Base-by-base conservation (phyloP, 2,113 vertebrate species). In the Ginglymostoma cirratum region DNA sequence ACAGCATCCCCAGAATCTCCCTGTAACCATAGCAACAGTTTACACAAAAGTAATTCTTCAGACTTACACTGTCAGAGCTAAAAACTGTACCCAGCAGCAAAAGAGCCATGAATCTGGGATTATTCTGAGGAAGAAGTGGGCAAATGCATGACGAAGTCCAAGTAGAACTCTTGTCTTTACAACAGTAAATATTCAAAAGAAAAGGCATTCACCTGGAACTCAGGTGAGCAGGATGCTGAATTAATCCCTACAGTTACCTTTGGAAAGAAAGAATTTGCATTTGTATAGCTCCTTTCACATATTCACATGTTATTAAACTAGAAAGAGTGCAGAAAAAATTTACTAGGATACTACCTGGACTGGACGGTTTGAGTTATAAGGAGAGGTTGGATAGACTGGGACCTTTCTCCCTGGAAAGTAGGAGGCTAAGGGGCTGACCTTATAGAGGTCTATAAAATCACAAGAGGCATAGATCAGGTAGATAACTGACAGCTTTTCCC, bases 1-100 rank as follows among this genome's bases (percentile, higher is more conserved):
- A 96, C 96, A 96, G 97, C 97, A 52, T 98, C 98, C 96, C 98
- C 98, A 95, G 98, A 96, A 76, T 99, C 98, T 15, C 99, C 99
- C 99, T 99, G 96, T 89, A 97, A 96, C n/a, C 38, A 66, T 0
- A 66, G 61, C 1, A 45, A 19, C n/a, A n/a, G 55, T n/a, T 66
- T 38, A 92, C 89, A 92, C 55, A 92, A 83, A 42, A 66, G 3
- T 4, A 12, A 7, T 21, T 89, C n/a, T 19, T 67, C 34, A 21
- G 8, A n/a, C 19, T 93, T n/a, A 8, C 3, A 93, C 34, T 8
- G 7, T 66, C 30, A 67, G 17, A 38, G 61, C n/a, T 42, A 66
- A 34, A 66, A 93, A 38, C 7, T 30, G 45, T 86, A 87, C 24
- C 2, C 55, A 17, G 5, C 61, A 93, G 30, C 19, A 23, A 66